A percentile compares a stretch with the other conserved stretches of the same genome.
Conservation (phyloP, 1,140 invertebrate species). For the Conus ventricosus region DNA sequence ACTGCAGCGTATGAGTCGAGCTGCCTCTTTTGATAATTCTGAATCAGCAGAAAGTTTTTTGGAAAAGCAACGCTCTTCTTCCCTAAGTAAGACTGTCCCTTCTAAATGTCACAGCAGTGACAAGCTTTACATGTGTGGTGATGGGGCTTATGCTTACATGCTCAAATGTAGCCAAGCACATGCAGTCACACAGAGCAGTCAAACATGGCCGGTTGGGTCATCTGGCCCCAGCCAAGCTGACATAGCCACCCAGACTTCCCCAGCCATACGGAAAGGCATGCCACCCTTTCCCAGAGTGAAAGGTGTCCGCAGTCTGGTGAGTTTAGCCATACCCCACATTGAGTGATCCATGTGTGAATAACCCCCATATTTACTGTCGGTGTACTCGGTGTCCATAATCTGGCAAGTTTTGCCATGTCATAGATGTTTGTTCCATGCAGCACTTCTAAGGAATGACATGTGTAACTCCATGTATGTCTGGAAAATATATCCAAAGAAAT, state of each 20-base stretch:
- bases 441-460: no score
- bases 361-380: not conserved
- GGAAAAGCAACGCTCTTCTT: slow-evolving; percentile 38
- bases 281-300: slow-evolving; percentile 24
- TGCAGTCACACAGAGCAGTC: slow-evolving; percentile 22
- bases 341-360: no score
- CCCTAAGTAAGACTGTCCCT: slow-evolving; percentile 25
- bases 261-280: slow-evolving; percentile 24
- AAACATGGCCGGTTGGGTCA: not conserved
- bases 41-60: not conserved
- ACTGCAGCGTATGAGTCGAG: slow-evolving; percentile 11
- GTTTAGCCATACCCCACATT: not conserved
- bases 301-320: slow-evolving; percentile 12
- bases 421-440: no score
- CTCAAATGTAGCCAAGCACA: slow-evolving; percentile 1
- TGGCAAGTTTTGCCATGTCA: no score
- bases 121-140: slow-evolving; percentile 11
- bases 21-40: slow-evolving; percentile 31
- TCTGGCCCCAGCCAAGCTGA: slow-evolving; percentile 26
- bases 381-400: not conserved
- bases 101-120: slow-evolving; percentile 15
- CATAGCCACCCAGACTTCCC: slow-evolving; percentile 43
- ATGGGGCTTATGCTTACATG: slow-evolving; percentile 26
- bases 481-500: no score
- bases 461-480: no score